A percentile compares a stretch with the other conserved stretches of the same genome.
phyloP scores from a whole-genome alignment of 2,797 vertebrate species.

The Sebastes diaconus region DNA sequence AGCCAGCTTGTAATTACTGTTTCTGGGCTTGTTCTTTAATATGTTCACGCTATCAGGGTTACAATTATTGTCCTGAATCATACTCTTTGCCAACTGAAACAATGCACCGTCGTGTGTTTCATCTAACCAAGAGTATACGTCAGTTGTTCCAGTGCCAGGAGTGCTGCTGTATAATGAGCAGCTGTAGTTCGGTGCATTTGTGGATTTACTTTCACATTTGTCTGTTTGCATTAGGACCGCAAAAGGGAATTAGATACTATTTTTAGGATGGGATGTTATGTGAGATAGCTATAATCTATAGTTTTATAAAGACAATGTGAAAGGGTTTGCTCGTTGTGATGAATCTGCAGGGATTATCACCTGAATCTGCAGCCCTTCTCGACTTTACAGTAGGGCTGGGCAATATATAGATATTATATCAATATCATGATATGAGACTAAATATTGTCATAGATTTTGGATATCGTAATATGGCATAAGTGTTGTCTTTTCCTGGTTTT shows the following conservation, averaged over 20 bases:
- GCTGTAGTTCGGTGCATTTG: background rate
- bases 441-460: too few relatives aligned
- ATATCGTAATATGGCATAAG: too few relatives aligned
- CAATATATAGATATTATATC: too few relatives aligned
- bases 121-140: constrained; percentile 11
- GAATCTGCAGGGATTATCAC: background rate
- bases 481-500: too few relatives aligned
- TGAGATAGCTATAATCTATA: background rate
- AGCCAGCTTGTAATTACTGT: constrained; percentile 64
- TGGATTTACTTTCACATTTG: background rate
- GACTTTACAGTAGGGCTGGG: background rate
- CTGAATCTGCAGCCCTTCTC: background rate
- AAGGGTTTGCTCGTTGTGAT: background rate
- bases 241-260: background rate
- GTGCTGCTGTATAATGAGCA: constrained; percentile 26
- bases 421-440: too few relatives aligned
- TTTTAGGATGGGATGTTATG: background rate
- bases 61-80: constrained; percentile 61
- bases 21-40: constrained; percentile 63
- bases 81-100: constrained; percentile 41
- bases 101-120: constrained; percentile 7
- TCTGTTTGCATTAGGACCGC: background rate
- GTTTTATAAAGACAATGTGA: background rate
- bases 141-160: constrained; percentile 11
- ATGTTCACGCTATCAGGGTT: constrained; percentile 50